Evolutionary conservation across 2,797 vertebrate genomes (phyloP), one percentile per base, ranked within the genome.

Genomic region (Rhinophrynus dorsalis): DNA sequence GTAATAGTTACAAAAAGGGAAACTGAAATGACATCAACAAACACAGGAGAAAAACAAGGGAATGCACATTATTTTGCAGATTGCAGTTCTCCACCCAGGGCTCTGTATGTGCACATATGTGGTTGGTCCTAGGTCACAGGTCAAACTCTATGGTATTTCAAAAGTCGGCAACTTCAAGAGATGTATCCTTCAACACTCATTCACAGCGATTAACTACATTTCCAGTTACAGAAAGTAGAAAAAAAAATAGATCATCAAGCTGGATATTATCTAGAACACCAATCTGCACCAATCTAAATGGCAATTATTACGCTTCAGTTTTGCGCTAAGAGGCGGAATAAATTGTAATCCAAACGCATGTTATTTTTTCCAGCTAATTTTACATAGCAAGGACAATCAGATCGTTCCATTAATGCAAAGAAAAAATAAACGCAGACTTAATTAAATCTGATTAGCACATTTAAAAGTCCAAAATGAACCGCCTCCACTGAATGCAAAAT

Each of bases 111-210:
- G 60, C 20, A 51, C 62, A 58, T n/a, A n/a, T 21, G 26, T 77
- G 74, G 54, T 57, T 63, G 65, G 65, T 35, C 50, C 65, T 24
- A 65, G 86, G 86, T 89, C 86, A 89, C 81, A 85, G 87, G 86
- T 90, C 89, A 85, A 60, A 24, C 78, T 62, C 62, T 42, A 74
- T 37, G 58, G 71, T 67, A 56, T 67, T 82, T 18, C 61, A 66
- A 74, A 76, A 77, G 64, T 62, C 75, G 27, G 61, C 11, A 55
- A 75, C 60, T 80, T 79, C 76, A 78, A 75, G 75, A 65, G 74
- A 32, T 67, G 0, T 18, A 69, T 67, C 56, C 47, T 68, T 68
- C 40, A 27, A 24, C 29, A 40, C 35, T 65, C 63, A 50, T 54
- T 6, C 63, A 26, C 29, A 4, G 20, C 3, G 67, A 77, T 76